Evolutionary conservation across 2,113 vertebrate species (phyloP).

Genomic region (Pandion haliaetus): DNA sequence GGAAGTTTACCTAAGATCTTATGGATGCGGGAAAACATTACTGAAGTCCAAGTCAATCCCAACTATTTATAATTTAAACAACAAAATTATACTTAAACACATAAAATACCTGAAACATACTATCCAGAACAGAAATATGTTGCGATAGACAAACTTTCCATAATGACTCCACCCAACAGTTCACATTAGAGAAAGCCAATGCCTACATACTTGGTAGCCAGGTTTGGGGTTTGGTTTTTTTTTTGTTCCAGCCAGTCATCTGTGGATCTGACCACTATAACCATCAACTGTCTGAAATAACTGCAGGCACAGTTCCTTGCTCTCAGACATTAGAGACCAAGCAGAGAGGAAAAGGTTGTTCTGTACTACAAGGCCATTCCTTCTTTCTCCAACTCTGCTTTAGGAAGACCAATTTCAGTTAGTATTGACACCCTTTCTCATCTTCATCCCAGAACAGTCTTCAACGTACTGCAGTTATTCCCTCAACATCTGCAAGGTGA

Average conservation of each 20-base stretch:
- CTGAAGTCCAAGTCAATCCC: background rate
- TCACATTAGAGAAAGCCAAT: background rate
- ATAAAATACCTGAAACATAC: background rate
- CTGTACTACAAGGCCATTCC: background rate
- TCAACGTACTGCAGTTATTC: background rate
- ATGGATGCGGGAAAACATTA: background rate
- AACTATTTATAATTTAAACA: background rate
- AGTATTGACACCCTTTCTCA: background rate
- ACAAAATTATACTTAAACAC: background rate
- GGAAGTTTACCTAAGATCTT: background rate
- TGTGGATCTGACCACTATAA: background rate
- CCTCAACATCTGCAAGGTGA: background rate
- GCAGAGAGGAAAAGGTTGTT: background rate
- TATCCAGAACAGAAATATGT: background rate
- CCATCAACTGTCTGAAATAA: background rate
- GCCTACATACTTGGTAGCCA: background rate
- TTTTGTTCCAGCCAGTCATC: background rate
- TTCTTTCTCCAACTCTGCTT: background rate
- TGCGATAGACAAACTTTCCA: background rate
- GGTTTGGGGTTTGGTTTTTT: background rate
- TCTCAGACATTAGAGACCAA: background rate
- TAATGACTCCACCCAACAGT: background rate
- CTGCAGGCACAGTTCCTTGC: background rate
- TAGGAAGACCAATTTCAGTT: background rate
- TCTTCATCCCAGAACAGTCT: background rate